These are phyloP conservation scores for Papilio glaucus DNA, from an alignment of 1,140 invertebrate genomes.

Conservation along the genomic window DNA sequence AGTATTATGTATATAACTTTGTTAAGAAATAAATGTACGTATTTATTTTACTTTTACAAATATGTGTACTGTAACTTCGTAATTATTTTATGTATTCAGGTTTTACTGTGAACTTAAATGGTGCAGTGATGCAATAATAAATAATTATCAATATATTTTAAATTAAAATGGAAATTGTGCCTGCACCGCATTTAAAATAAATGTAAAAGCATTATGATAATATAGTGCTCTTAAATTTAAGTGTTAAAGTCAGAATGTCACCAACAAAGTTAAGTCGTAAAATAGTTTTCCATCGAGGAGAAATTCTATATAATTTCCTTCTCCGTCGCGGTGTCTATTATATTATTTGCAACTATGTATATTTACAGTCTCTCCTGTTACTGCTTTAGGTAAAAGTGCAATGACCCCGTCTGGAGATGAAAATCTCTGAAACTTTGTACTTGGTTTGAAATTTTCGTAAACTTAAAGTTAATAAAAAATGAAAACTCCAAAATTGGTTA, in stretches of 20 bases:
- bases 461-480: not conserved
- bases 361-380: constrained; percentile 16
- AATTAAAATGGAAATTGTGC: not conserved
- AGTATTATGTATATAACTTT: too few relatives aligned
- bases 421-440: constrained; percentile 5
- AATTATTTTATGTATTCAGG: too few relatives aligned
- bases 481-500: too few relatives aligned
- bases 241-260: constrained; percentile 27
- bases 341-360: constrained; percentile 29
- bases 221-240: constrained; percentile 28
- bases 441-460: not conserved
- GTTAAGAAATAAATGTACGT: too few relatives aligned
- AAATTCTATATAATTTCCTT: constrained; percentile 32
- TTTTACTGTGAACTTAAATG: not conserved
- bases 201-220: constrained; percentile 19
- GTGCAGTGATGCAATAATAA: not conserved
- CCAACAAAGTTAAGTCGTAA: constrained; percentile 32
- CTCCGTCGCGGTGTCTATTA: constrained; percentile 25
- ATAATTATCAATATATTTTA: not conserved
- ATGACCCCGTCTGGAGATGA: constrained; percentile 29
- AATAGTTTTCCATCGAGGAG: constrained; percentile 34
- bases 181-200: constrained; percentile 7
- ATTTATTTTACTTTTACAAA: not conserved
- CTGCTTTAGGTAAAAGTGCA: constrained; percentile 9
- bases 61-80: too few relatives aligned